Conservation (phyloP, 2,113 vertebrate species). For the Triplophysa tibetana region DNA sequence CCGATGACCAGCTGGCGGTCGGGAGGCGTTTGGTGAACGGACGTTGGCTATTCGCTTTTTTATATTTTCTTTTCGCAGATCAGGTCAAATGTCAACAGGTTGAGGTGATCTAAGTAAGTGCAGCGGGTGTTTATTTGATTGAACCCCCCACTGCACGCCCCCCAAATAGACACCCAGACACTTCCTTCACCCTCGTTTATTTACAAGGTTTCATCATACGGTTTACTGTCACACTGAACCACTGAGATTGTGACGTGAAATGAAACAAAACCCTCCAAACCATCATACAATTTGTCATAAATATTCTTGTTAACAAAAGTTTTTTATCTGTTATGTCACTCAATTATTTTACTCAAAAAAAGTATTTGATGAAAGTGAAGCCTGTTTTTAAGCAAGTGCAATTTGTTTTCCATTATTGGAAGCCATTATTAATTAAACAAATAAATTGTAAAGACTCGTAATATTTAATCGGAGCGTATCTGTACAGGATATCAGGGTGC, state of each 20-base stretch:
- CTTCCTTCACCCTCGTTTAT: neutral
- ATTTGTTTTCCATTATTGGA: too few species aligned
- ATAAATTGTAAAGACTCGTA: too few species aligned
- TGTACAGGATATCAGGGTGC: neutral
- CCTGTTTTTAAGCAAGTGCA: too few species aligned
- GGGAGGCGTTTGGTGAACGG: neutral
- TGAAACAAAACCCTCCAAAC: too few species aligned
- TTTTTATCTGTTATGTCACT: too few species aligned
- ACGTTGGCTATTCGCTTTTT: conserved; percentile 22
- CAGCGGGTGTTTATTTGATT: conserved; percentile 7
- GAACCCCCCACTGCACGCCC: neutral
- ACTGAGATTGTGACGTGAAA: too few species aligned
- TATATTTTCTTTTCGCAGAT: conserved; percentile 22
- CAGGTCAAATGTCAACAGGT: conserved; percentile 38
- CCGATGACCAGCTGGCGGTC: neutral
- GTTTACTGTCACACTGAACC: too few species aligned
- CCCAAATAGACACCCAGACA: neutral
- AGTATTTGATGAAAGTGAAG: too few species aligned
- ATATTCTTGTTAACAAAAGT: too few species aligned
- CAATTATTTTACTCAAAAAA: too few species aligned
- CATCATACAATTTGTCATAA: too few species aligned
- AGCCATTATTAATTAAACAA: too few species aligned
- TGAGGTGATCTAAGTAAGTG: conserved; percentile 31
- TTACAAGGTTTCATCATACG: neutral
- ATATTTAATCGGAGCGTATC: neutral